These are phyloP conservation scores for Pelmatolapia mariae DNA, from an alignment of 2,113 vertebrate species.

Conservation along the genomic window DNA sequence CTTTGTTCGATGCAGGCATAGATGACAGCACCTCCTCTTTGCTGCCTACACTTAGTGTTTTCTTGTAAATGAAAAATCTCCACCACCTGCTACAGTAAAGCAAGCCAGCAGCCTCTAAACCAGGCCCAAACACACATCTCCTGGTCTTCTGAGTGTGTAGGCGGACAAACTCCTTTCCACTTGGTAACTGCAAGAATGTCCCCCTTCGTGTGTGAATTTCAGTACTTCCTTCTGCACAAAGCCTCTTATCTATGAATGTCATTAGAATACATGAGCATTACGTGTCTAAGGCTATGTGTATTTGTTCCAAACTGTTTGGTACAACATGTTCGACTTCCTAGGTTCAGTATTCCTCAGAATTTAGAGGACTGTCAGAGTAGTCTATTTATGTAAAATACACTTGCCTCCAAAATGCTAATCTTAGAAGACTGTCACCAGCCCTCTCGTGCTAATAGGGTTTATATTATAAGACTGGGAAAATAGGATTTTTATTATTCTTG, in stretches of 20 bases:
- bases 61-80: slow-evolving; percentile 60
- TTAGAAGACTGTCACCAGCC: background rate
- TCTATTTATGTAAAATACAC: background rate
- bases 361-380: background rate
- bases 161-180: slow-evolving; percentile 52
- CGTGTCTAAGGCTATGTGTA: background rate
- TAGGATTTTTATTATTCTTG: background rate
- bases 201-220: slow-evolving; percentile 41
- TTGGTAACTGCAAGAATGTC: slow-evolving; percentile 37
- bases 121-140: slow-evolving; percentile 58
- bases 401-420: background rate
- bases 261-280: background rate
- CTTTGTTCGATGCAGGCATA: slow-evolving; percentile 25
- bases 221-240: slow-evolving; percentile 10
- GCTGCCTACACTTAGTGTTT: slow-evolving; percentile 60
- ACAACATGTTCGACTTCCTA: background rate
- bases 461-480: background rate
- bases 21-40: slow-evolving; percentile 58
- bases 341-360: background rate
- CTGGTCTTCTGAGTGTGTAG: slow-evolving; percentile 45
- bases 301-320: background rate
- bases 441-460: background rate
- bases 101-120: slow-evolving; percentile 56
- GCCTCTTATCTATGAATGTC: slow-evolving; percentile 1
- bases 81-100: slow-evolving; percentile 60